phyloP scores from a whole-genome alignment of 1,140 invertebrate genomes.

The Homalodisca vitripennis region DNA sequence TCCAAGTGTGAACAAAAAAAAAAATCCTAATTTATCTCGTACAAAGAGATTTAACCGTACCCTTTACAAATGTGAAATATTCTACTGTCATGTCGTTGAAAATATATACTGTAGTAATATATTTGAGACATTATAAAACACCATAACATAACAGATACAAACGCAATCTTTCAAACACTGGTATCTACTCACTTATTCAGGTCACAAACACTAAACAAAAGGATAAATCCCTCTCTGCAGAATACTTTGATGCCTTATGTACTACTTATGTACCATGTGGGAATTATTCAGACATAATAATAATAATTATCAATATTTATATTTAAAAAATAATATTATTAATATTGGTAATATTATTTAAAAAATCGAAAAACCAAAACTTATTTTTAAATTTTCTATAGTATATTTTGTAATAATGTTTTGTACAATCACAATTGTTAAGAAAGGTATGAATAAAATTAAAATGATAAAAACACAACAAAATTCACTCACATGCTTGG shows the following conservation, averaged over 20 bases:
- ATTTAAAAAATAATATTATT: neutral
- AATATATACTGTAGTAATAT: too few relatives aligned
- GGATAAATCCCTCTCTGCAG: neutral
- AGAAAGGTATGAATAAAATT: neutral
- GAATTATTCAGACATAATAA: neutral
- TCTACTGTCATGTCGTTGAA: too few relatives aligned
- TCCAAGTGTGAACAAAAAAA: too few relatives aligned
- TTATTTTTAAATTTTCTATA: neutral
- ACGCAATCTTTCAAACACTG: neutral
- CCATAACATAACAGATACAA: neutral
- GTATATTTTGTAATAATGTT: neutral
- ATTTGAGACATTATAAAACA: neutral
- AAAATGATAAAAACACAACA: conserved; percentile 21
- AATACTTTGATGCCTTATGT: neutral
- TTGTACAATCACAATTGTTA: neutral
- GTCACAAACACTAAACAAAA: neutral
- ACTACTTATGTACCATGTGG: neutral
- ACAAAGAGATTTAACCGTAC: too few relatives aligned
- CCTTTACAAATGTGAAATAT: too few relatives aligned
- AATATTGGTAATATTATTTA: neutral
- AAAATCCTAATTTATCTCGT: too few relatives aligned
- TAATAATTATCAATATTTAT: neutral
- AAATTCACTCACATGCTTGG: conserved; percentile 49
- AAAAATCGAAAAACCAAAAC: neutral
- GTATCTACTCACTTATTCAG: neutral